Conservation (phyloP, 2,797 vertebrate species). For the Sphaeramia orbicularis region DNA sequence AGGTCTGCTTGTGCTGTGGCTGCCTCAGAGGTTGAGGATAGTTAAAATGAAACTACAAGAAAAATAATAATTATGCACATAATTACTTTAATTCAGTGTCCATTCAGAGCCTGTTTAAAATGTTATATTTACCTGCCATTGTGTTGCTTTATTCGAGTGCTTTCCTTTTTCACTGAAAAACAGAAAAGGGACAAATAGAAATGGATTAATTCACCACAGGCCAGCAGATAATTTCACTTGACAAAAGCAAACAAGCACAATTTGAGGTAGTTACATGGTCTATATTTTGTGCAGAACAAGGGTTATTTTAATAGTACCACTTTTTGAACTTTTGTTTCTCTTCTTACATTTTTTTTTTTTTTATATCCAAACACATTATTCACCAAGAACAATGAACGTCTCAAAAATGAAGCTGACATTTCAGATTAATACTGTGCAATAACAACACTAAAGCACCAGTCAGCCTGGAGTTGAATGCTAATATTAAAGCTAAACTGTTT, state of each 20-base stretch:
- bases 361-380: not conserved
- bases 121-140: conserved; percentile 85
- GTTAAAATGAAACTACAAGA: not conserved
- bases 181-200: conserved; percentile 39
- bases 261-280: not conserved
- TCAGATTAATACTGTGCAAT: not conserved
- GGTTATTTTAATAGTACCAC: too few species aligned
- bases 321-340: too few species aligned
- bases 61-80: not conserved
- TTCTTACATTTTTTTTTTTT: too few species aligned
- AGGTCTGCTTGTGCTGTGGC: not conserved
- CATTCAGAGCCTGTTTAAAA: not conserved
- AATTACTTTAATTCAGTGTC: not conserved
- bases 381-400: too few species aligned
- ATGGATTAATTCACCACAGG: not conserved
- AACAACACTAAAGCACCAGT: too few species aligned
- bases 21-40: not conserved
- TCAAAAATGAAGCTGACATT: not conserved
- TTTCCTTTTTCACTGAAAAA: conserved; percentile 72
- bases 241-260: not conserved
- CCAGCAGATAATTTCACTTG: not conserved
- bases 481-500: too few species aligned
- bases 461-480: too few species aligned
- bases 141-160: conserved; percentile 58
- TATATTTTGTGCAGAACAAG: not conserved